phyloP scores from a whole-genome alignment of 1,140 invertebrate genomes.

The Yoshiicerus persimilis region DNA sequence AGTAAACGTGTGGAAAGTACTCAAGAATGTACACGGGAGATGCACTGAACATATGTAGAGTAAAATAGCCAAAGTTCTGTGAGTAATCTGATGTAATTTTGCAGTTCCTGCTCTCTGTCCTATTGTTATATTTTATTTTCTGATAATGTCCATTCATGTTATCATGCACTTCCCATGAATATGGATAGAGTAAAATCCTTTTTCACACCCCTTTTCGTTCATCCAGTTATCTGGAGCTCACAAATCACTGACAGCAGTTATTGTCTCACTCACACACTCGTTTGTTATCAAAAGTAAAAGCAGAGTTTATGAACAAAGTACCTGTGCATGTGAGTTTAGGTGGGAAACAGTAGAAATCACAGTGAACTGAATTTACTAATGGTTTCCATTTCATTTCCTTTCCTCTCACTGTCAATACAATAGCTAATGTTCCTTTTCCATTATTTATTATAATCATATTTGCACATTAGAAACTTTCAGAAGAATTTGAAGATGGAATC shows the following conservation, averaged over 20 bases:
- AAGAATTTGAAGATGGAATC: background rate
- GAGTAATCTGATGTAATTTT: background rate
- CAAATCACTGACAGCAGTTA: background rate
- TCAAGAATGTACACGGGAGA: too few relatives aligned
- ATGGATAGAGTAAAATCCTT: background rate
- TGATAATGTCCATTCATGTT: constrained; percentile 1
- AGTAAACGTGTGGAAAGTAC: too few relatives aligned
- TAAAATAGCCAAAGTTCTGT: background rate
- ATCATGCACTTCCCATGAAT: background rate
- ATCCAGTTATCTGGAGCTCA: background rate
- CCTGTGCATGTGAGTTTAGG: background rate
- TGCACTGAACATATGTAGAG: too few relatives aligned
- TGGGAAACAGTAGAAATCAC: background rate
- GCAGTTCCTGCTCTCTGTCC: background rate
- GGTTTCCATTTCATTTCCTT: background rate
- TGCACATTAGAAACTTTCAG: background rate
- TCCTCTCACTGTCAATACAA: background rate
- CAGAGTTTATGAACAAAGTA: background rate
- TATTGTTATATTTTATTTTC: background rate
- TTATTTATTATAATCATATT: background rate
- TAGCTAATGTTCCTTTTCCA: background rate
- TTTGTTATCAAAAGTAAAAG: background rate
- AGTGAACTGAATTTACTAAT: background rate
- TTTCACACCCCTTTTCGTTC: background rate
- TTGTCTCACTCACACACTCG: background rate